Evolutionary conservation across 2,888 invertebrate genomes (phyloP).

Genomic region (Tachina fera): DNA sequence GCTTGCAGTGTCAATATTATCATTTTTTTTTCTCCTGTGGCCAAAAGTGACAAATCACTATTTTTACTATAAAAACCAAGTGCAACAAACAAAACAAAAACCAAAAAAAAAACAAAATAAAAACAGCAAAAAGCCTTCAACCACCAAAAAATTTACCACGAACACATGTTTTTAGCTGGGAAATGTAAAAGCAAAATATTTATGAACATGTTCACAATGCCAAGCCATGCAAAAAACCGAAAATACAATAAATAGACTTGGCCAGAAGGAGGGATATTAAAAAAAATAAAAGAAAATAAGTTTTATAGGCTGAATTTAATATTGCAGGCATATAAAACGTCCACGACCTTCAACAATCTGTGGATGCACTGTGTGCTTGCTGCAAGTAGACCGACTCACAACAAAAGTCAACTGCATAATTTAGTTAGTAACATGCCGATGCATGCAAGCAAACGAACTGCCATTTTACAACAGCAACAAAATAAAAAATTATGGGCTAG

Average conservation of each 20-base stretch:
- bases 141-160: constrained; percentile 80
- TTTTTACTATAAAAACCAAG: constrained; percentile 66
- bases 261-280: background rate
- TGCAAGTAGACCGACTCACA: background rate
- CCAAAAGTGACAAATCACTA: constrained; percentile 80
- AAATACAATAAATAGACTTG: constrained; percentile 52
- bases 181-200: constrained; percentile 62
- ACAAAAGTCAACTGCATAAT: constrained; percentile 49
- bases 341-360: constrained; percentile 66
- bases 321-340: constrained; percentile 47
- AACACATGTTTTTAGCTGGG: constrained; percentile 79
- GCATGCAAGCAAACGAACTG: constrained; percentile 18
- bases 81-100: constrained; percentile 29
- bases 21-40: constrained; percentile 68
- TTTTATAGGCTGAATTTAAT: constrained; percentile 51
- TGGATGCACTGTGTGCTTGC: background rate
- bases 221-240: constrained; percentile 59
- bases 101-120: background rate
- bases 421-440: constrained; percentile 42
- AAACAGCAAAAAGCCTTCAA: constrained; percentile 68
- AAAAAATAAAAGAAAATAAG: background rate
- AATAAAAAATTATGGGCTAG: background rate
- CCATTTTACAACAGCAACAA: constrained; percentile 19
- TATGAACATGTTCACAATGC: constrained; percentile 72
- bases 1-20: constrained; percentile 16